Evolutionary conservation across 2,888 invertebrate species (phyloP).

Genomic region (Apantesis nais): DNA sequence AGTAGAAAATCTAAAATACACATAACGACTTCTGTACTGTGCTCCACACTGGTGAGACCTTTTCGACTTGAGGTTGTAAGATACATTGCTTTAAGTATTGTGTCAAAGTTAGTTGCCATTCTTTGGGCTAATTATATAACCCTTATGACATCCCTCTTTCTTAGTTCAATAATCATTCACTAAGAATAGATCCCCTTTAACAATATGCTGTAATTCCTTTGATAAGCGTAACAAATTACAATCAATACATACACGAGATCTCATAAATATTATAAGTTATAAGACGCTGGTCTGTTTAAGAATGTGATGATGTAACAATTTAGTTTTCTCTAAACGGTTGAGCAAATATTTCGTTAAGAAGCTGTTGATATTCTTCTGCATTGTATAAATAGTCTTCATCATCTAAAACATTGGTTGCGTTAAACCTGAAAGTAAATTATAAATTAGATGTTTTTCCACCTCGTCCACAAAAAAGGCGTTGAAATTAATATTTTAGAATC

Average conservation of each 20-base stretch:
- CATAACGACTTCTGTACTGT: background rate
- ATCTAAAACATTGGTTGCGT: conserved; percentile 62
- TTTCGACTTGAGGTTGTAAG: background rate
- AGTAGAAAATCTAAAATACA: background rate
- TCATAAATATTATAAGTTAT: conserved; percentile 16
- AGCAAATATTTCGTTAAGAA: conserved; percentile 82
- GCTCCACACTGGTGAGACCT: background rate
- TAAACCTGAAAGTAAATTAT: conserved; percentile 61
- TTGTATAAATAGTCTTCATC: conserved; percentile 79
- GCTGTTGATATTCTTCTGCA: conserved; percentile 77
- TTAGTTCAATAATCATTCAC: conserved; percentile 8
- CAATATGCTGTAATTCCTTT: conserved; percentile 12
- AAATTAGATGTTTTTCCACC: background rate
- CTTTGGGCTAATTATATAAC: background rate
- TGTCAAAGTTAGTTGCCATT: background rate
- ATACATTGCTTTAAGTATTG: background rate
- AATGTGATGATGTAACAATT: conserved; percentile 23
- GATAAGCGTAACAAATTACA: conserved; percentile 24
- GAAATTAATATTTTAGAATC: background rate
- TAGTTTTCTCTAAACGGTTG: conserved; percentile 80
- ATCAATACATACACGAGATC: conserved; percentile 29
- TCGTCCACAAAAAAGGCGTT: no score
- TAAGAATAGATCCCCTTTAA: conserved; percentile 13
- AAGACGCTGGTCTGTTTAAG: conserved; percentile 24
- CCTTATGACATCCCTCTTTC: background rate